These are phyloP conservation scores for Magallana gigas DNA, from an alignment of 1,140 invertebrate genomes.

Conservation along the genomic window DNA sequence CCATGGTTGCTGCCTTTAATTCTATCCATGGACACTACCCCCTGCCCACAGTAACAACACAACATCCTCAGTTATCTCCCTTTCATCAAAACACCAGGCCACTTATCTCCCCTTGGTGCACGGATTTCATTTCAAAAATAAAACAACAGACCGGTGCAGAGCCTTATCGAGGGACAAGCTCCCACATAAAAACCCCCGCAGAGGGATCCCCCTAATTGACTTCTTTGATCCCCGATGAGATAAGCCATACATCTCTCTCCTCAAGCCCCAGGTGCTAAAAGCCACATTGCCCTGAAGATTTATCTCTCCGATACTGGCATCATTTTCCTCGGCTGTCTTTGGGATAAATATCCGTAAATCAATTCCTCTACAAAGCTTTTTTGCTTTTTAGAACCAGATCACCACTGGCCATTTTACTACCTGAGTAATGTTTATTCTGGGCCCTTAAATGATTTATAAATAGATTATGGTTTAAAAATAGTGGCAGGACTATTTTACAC, in stretches of 20 bases:
- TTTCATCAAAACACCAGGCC: not conserved
- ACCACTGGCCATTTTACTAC: not conserved
- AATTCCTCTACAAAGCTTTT: not conserved
- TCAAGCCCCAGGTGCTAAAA: constrained; percentile 3
- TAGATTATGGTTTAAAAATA: too few species aligned
- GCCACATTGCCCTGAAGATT: constrained; percentile 3
- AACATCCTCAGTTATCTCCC: not conserved
- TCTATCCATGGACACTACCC: not conserved
- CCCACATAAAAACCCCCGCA: not conserved
- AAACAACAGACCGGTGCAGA: not conserved
- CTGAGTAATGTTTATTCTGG: too few species aligned
- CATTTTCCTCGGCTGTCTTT: not conserved
- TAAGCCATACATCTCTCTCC: not conserved
- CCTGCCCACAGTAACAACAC: not conserved
- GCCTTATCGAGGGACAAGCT: not conserved
- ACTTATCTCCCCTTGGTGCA: constrained; percentile 16
- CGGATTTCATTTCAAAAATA: not conserved
- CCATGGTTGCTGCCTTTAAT: too few species aligned
- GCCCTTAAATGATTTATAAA: too few species aligned
- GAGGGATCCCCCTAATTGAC: not conserved
- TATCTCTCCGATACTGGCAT: not conserved
- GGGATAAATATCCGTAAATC: not conserved
- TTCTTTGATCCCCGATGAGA: not conserved
- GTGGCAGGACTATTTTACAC: too few species aligned
- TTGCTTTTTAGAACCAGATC: not conserved